phyloP scores from a whole-genome alignment of 2,113 vertebrate species.

The Sceloporus undulatus region DNA sequence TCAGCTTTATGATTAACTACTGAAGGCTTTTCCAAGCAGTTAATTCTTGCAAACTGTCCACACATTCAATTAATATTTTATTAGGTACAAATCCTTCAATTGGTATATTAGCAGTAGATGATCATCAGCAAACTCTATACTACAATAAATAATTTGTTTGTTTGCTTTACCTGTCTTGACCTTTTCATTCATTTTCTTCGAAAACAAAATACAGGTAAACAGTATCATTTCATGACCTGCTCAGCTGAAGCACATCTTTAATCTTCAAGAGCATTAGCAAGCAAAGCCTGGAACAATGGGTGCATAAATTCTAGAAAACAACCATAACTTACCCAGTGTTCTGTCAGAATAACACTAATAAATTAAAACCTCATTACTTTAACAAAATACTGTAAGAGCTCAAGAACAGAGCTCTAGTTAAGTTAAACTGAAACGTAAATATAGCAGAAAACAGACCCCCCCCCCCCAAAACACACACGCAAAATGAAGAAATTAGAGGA shows the following conservation, averaged over 20 bases:
- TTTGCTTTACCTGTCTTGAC: background rate
- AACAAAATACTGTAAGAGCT: background rate
- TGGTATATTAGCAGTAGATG: background rate
- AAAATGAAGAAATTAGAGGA: too few species aligned
- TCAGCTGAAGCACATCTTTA: background rate
- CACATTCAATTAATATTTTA: slow-evolving; percentile 12
- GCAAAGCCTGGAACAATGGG: background rate
- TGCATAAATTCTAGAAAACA: background rate
- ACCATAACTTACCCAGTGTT: background rate
- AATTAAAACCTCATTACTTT: background rate
- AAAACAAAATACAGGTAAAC: background rate
- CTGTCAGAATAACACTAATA: background rate
- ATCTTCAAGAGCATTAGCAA: background rate
- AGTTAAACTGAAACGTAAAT: background rate
- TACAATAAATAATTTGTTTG: background rate
- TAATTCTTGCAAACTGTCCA: background rate
- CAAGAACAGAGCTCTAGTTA: background rate
- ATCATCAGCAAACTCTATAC: background rate
- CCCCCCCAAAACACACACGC: too few species aligned
- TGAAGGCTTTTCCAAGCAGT: background rate
- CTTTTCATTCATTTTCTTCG: background rate
- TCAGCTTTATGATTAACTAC: background rate
- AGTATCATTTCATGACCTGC: background rate
- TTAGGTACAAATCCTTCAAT: background rate
- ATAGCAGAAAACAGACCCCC: too few species aligned